phyloP scores from a whole-genome alignment of 2,888 invertebrate species.

The Poecilobothrus nobilitatus region DNA sequence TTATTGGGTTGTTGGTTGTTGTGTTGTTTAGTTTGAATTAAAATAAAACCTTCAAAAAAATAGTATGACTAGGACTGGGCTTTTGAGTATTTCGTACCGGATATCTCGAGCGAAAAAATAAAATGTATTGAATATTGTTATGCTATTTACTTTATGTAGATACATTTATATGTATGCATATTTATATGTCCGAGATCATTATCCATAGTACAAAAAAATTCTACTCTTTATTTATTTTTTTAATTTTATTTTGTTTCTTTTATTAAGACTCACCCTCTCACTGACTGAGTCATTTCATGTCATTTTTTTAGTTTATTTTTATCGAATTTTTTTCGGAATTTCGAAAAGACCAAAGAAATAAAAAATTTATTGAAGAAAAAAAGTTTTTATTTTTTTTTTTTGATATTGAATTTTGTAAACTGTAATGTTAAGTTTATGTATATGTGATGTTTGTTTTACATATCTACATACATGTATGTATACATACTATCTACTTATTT shows the following conservation, averaged over 20 bases:
- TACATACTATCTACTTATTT: too few relatives aligned
- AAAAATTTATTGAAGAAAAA: slow-evolving; percentile 5
- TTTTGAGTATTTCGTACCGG: not conserved
- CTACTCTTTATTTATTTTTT: not conserved
- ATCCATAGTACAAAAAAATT: not conserved
- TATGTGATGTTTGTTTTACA: not conserved
- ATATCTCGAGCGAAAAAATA: not conserved
- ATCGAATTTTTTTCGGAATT: not conserved
- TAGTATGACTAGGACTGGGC: not conserved
- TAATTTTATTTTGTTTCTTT: not conserved
- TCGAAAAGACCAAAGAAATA: not conserved
- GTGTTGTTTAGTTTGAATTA: not conserved
- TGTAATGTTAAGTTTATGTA: not conserved
- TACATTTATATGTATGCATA: not conserved
- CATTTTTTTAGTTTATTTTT: slow-evolving; percentile 2
- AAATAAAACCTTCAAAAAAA: not conserved
- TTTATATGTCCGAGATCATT: not conserved
- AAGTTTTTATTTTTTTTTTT: not conserved
- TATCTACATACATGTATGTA: too few relatives aligned
- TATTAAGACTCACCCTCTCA: not conserved
- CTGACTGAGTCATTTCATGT: slow-evolving; percentile 2
- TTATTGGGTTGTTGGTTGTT: not conserved
- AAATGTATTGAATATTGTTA: too few relatives aligned
- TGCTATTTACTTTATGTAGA: not conserved
- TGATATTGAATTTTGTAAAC: not conserved